These are phyloP conservation scores for Ctenodactylus gundi DNA, from an alignment of 2,113 vertebrate species.

Conservation along the genomic window DNA sequence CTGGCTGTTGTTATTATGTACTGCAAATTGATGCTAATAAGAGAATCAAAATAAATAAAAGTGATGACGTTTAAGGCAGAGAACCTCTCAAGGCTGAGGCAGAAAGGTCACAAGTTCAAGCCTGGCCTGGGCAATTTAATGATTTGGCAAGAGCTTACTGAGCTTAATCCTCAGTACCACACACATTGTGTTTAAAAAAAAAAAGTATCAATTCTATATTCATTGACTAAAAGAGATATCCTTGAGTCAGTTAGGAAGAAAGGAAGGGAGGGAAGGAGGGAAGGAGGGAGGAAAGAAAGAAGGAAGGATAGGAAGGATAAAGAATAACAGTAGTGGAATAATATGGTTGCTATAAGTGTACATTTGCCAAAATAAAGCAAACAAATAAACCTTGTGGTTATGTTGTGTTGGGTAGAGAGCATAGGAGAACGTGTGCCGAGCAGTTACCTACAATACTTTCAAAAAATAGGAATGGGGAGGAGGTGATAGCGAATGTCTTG, in stretches of 20 bases:
- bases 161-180: no score
- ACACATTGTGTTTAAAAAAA: neutral
- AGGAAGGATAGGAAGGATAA: neutral
- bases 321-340: neutral
- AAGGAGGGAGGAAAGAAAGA: neutral
- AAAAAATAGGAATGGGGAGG: neutral
- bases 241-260: neutral
- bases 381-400: neutral
- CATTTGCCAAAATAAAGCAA: neutral
- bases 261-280: no score
- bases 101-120: no score
- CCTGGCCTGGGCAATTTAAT: no score
- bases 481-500: neutral
- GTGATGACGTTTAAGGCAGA: neutral
- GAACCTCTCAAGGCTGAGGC: neutral
- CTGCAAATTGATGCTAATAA: no score
- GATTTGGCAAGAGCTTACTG: no score
- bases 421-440: neutral
- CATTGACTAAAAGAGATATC: neutral
- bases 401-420: neutral
- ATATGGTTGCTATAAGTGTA: neutral
- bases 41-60: slow-evolving; percentile 23
- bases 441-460: neutral
- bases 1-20: no score
- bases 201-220: neutral